Conservation (phyloP, 2,797 vertebrate genomes). For the Brachyrhaphis roseni region DNA sequence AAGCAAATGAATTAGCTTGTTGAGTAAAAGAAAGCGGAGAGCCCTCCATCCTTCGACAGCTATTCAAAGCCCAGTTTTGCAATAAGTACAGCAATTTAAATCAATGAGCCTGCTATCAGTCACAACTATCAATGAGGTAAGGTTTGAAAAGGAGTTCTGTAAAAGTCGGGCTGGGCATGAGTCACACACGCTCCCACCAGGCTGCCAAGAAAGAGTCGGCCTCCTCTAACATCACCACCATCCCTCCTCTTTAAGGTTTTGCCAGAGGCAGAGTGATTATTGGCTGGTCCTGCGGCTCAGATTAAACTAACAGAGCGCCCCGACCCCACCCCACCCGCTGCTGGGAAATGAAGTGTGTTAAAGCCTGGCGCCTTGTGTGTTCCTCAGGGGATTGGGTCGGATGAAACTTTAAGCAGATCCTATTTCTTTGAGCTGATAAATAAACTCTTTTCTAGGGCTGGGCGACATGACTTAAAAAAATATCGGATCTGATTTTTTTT, state of each 20-base stretch:
- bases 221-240: constrained; percentile 36
- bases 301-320: constrained; percentile 76
- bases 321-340: constrained; percentile 59
- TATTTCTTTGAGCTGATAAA: constrained; percentile 66
- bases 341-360: constrained; percentile 78
- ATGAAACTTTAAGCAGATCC: constrained; percentile 68
- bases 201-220: constrained; percentile 34
- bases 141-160: constrained; percentile 43
- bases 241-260: constrained; percentile 49
- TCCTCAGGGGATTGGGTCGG: constrained; percentile 51
- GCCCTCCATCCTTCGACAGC: constrained; percentile 31
- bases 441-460: constrained; percentile 29
- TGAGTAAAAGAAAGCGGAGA: constrained; percentile 12
- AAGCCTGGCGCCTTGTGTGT: constrained; percentile 69
- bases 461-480: no score
- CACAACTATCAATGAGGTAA: constrained; percentile 38
- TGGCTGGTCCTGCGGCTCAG: constrained; percentile 71
- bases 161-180: constrained; percentile 37
- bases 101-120: constrained; percentile 46
- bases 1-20: constrained; percentile 35
- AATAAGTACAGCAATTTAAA: constrained; percentile 32
- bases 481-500: no score
- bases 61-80: constrained; percentile 25
- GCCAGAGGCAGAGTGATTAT: constrained; percentile 72
- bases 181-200: constrained; percentile 25